Conservation (phyloP, 2,888 invertebrate species). For the Plagodis pulveraria region DNA sequence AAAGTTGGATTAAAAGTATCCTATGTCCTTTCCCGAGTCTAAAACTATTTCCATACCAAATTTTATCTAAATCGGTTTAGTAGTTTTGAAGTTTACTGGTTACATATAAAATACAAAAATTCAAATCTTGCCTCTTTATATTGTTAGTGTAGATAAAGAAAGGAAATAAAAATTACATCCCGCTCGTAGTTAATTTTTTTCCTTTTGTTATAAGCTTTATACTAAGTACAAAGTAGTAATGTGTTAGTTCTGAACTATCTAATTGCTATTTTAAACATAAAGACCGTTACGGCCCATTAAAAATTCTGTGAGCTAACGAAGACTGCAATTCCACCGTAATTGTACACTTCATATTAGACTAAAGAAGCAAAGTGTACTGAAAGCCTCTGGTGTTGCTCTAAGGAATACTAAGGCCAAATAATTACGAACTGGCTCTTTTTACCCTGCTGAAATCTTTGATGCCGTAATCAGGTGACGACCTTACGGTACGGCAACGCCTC, state of each 20-base stretch:
- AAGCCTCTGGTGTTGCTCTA: slow-evolving; percentile 46
- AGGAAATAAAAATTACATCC: too few relatives aligned
- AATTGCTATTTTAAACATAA: neutral
- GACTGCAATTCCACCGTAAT: slow-evolving; percentile 28
- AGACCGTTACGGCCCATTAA: slow-evolving; percentile 17
- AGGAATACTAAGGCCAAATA: slow-evolving; percentile 61
- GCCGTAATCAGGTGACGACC: slow-evolving; percentile 74
- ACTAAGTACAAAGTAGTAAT: neutral
- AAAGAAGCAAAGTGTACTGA: slow-evolving; percentile 38
- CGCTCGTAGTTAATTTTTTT: neutral
- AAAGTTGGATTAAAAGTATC: too few relatives aligned
- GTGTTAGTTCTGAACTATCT: neutral
- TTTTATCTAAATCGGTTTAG: too few relatives aligned
- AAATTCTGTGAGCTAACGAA: slow-evolving; percentile 31
- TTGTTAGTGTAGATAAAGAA: too few relatives aligned
- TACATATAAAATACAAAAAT: too few relatives aligned
- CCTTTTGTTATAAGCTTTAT: too few relatives aligned
- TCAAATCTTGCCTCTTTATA: too few relatives aligned
- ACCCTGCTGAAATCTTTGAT: slow-evolving; percentile 61
- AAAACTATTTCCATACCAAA: too few relatives aligned
- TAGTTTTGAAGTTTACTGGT: too few relatives aligned
- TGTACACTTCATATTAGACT: slow-evolving; percentile 33
- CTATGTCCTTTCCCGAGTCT: too few relatives aligned
- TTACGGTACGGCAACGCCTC: slow-evolving; percentile 52
- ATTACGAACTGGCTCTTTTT: slow-evolving; percentile 57